Conservation (phyloP, 92 coral and sea anemone species). For the Porites lobata region DNA sequence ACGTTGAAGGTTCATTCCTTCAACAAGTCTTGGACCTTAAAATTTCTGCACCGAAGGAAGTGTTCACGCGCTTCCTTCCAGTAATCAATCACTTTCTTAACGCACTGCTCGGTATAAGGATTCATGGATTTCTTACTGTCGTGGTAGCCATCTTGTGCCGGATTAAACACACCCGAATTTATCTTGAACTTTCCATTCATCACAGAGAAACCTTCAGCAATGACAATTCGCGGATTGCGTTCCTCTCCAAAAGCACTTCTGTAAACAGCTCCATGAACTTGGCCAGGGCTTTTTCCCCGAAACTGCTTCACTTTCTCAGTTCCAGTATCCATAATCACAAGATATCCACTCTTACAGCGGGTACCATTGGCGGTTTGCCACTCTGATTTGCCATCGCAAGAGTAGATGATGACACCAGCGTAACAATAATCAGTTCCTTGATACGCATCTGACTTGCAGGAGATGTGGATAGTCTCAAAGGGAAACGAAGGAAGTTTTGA, state of each 20-base stretch:
- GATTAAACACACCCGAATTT: neutral
- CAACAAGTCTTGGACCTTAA: neutral
- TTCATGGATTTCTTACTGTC: neutral
- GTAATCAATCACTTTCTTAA: neutral
- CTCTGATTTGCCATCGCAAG: slow-evolving; percentile 5
- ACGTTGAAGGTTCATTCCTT: neutral
- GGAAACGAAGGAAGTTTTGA: neutral
- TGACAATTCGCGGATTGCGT: neutral
- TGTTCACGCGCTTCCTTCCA: neutral
- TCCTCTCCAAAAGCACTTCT: slow-evolving; percentile 18
- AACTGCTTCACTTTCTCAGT: neutral
- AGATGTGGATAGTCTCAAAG: slow-evolving; percentile 8
- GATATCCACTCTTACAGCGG: slow-evolving; percentile 51
- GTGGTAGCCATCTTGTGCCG: neutral
- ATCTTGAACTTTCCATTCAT: neutral
- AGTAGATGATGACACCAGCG: slow-evolving; percentile 52
- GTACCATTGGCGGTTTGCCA: slow-evolving; percentile 53
- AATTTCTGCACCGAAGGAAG: neutral
- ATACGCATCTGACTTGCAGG: neutral
- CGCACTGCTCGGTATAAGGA: neutral
- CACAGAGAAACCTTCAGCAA: slow-evolving; percentile 1
- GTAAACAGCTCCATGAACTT: slow-evolving; percentile 16
- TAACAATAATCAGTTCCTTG: neutral
- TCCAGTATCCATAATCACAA: slow-evolving; percentile 39
- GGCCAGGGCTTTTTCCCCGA: neutral